Conservation (phyloP, 1,140 invertebrate genomes). For the Lepidotrigona ventralis region DNA sequence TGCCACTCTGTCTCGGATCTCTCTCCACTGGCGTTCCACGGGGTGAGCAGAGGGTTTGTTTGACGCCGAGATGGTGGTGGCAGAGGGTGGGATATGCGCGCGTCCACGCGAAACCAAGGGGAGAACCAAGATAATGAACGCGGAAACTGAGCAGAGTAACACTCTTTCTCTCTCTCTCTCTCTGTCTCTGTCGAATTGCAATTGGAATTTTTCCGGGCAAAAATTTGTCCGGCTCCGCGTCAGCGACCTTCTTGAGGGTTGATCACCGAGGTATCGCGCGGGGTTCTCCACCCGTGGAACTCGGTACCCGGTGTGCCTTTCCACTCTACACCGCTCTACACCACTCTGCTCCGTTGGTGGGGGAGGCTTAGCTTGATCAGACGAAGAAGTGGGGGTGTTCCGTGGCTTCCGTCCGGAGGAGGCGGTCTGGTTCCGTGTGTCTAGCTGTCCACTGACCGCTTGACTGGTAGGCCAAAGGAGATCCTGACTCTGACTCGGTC, state of each 20-base stretch:
- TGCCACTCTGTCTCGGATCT: conserved; percentile 16
- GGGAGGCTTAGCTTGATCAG: conserved; percentile 50
- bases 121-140: neutral
- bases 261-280: conserved; percentile 43
- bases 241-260: conserved; percentile 15
- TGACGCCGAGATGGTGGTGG: conserved; percentile 11
- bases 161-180: too few species aligned
- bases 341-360: conserved; percentile 26
- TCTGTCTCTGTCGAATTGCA: too few species aligned
- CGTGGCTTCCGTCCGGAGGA: conserved; percentile 47
- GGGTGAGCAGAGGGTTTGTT: conserved; percentile 17
- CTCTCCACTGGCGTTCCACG: neutral
- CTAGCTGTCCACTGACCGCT: conserved; percentile 15
- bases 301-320: conserved; percentile 55
- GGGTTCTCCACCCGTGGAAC: conserved; percentile 59
- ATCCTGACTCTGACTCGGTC: neutral
- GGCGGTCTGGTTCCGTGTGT: conserved; percentile 56
- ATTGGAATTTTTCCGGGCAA: too few species aligned
- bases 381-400: conserved; percentile 59
- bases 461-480: neutral
- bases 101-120: conserved; percentile 1
- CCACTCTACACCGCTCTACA: conserved; percentile 28
- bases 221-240: neutral
- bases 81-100: conserved; percentile 20
- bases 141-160: too few species aligned